Conservation (phyloP, 2,888 invertebrate species). For the Heterodera filipjevi region DNA sequence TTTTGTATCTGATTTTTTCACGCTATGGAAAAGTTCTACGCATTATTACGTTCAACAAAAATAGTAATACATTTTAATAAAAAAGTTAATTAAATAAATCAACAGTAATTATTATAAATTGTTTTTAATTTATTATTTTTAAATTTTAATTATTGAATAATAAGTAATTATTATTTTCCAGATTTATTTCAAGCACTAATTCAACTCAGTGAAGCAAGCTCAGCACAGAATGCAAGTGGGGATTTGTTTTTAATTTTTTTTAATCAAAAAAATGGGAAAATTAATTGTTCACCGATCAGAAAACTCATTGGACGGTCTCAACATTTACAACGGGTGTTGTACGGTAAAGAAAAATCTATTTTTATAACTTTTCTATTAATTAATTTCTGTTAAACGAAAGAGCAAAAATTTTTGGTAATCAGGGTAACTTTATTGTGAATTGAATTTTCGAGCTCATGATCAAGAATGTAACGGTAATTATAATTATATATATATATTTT, state of each 20-base stretch:
- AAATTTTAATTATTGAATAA: background rate
- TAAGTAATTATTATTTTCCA: constrained; percentile 67
- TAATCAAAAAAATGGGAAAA: constrained; percentile 3
- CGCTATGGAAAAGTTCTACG: constrained; percentile 97
- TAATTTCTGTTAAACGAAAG: no score
- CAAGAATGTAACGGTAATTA: no score
- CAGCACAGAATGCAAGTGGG: constrained; percentile 95
- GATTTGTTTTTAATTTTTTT: constrained; percentile 72
- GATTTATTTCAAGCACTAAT: constrained; percentile 97
- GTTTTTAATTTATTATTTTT: background rate
- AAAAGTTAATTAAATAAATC: background rate
- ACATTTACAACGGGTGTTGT: constrained; percentile 91
- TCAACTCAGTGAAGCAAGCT: constrained; percentile 94
- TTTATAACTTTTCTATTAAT: background rate
- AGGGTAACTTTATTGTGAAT: no score
- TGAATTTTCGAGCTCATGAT: no score
- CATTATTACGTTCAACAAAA: constrained; percentile 99
- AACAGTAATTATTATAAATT: background rate
- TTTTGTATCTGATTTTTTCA: constrained; percentile 93
- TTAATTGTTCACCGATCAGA: background rate
- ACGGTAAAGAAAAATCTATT: constrained; percentile 72
- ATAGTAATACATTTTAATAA: constrained; percentile 77
- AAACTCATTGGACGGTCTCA: constrained; percentile 77
- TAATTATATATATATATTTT: no score
- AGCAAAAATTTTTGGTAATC: no score